Evolutionary conservation across 2,797 vertebrate genomes (phyloP).

Genomic region (Parambassis ranga): DNA sequence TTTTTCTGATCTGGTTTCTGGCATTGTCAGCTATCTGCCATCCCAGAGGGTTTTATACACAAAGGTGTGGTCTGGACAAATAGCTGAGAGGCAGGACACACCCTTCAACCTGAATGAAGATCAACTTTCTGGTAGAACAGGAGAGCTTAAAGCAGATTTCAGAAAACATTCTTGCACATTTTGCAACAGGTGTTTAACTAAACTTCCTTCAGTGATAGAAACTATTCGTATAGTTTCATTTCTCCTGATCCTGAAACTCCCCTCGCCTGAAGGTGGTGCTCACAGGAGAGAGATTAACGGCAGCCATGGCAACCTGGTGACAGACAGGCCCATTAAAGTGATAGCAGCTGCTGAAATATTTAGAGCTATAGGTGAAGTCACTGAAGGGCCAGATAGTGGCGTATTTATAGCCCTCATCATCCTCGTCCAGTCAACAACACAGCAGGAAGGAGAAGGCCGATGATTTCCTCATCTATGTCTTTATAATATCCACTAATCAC

Average conservation of each 20-base stretch:
- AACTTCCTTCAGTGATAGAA: no score
- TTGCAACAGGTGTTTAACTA: not conserved
- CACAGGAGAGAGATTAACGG: constrained; percentile 5
- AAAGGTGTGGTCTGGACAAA: constrained; percentile 55
- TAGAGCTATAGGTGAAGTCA: constrained; percentile 46
- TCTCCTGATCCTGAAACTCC: not conserved
- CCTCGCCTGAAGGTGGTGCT: not conserved
- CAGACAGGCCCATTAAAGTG: constrained; percentile 50
- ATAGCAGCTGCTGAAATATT: constrained; percentile 69
- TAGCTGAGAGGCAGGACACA: constrained; percentile 39
- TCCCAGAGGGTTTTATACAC: constrained; percentile 37
- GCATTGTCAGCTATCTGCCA: constrained; percentile 18
- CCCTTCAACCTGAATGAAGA: constrained; percentile 30
- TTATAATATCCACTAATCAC: not conserved
- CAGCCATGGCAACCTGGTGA: constrained; percentile 36
- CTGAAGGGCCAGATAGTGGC: constrained; percentile 24
- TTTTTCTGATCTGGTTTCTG: constrained; percentile 38
- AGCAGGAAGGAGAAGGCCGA: constrained; percentile 14
- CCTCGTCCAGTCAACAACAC: constrained; percentile 13
- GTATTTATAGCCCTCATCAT: constrained; percentile 22
- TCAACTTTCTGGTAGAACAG: constrained; percentile 26
- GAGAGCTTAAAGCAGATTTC: not conserved
- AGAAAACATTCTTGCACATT: not conserved
- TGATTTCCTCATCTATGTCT: constrained; percentile 23
- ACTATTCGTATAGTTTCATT: no score